phyloP scores from a whole-genome alignment of 2,797 vertebrate species.

The Caiman crocodilus region DNA sequence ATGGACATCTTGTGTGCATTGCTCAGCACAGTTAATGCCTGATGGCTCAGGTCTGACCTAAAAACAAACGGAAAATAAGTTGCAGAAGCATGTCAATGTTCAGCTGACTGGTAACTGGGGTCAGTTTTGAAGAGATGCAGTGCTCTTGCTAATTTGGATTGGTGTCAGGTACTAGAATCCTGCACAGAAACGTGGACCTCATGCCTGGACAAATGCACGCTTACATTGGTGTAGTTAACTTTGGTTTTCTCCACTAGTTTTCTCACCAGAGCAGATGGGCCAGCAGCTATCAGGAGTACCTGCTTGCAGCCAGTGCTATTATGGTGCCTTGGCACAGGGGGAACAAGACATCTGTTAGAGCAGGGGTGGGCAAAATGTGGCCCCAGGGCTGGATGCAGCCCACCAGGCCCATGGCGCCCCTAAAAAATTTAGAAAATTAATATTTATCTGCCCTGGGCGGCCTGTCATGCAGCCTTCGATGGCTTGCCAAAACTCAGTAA shows the following conservation, averaged over 20 bases:
- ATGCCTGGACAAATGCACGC: neutral
- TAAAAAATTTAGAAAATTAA: no score
- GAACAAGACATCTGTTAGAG: no score
- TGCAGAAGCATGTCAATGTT: neutral
- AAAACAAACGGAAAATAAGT: neutral
- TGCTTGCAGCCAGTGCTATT: no score
- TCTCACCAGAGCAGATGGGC: no score
- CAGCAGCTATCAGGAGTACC: no score
- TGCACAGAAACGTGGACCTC: accelerated
- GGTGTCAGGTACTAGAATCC: accelerated
- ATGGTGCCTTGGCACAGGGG: no score
- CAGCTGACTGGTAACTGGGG: neutral
- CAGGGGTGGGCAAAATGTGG: no score
- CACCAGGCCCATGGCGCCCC: no score
- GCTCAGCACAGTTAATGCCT: neutral
- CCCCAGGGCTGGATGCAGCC: no score
- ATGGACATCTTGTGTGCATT: neutral
- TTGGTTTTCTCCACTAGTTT: no score
- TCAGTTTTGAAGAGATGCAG: neutral
- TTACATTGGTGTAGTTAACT: no score
- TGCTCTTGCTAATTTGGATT: accelerated
- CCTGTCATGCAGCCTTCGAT: accelerated
- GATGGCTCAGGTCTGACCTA: neutral
- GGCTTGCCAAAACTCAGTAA: neutral
- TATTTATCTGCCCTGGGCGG: neutral